Evolutionary conservation across 2,797 vertebrate genomes (phyloP).

Genomic region (Pterois miles): DNA sequence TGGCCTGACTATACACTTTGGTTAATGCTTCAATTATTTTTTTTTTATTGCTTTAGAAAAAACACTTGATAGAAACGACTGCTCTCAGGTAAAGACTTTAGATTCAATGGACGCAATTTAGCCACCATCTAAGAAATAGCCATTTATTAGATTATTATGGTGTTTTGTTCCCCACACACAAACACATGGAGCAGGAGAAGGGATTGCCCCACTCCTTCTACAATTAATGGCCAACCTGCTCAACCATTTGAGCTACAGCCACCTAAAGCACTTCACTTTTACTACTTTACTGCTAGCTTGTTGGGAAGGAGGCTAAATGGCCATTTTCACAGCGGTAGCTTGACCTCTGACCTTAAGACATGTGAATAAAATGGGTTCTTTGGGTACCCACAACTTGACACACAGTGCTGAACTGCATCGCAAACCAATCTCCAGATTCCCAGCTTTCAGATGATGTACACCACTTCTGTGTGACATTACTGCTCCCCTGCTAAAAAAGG

Average conservation of each 20-base stretch:
- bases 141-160: not conserved
- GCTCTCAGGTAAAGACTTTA: not conserved
- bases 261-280: no score
- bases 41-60: not conserved
- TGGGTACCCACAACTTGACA: no score
- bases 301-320: no score
- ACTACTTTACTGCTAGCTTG: no score
- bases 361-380: no score
- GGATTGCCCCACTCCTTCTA: not conserved
- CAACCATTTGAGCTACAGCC: not conserved
- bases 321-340: no score
- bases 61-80: not conserved
- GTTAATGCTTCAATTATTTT: not conserved
- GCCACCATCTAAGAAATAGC: not conserved
- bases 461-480: no score
- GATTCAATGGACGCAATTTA: not conserved
- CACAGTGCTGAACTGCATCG: no score
- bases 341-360: no score
- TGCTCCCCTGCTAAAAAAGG: no score
- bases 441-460: no score
- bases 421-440: no score
- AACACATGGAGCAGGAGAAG: not conserved
- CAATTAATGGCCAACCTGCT: not conserved
- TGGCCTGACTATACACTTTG: not conserved
- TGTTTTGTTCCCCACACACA: not conserved